Percentiles rank a stretch among this genome's conserved stretches.
phyloP scores from a whole-genome alignment of 1,140 invertebrate genomes.

The Drosophila ogumai region DNA sequence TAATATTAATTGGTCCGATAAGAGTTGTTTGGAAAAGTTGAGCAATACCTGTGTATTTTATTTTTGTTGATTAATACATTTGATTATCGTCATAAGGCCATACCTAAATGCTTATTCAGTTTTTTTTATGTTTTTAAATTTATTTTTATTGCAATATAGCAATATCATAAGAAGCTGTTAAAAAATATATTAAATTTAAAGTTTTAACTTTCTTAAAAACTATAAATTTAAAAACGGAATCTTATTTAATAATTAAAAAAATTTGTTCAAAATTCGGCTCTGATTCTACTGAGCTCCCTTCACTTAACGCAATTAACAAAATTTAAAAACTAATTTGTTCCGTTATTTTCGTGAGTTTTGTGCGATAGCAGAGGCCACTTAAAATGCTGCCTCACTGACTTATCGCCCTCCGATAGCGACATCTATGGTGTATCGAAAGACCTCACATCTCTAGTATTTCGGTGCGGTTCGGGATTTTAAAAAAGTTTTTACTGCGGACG shows the following conservation, averaged over 20 bases:
- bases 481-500: constrained; percentile 15
- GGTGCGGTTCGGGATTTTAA: constrained; percentile 17
- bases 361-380: not conserved
- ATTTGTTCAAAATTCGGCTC: too few relatives aligned
- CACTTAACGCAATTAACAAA: too few relatives aligned
- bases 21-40: constrained; percentile 4
- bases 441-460: constrained; percentile 16
- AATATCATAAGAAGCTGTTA: too few relatives aligned
- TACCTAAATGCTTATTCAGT: not conserved
- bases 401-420: not conserved
- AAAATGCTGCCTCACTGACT: not conserved
- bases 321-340: too few relatives aligned
- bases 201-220: too few relatives aligned
- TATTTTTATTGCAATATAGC: too few relatives aligned
- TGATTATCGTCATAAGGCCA: not conserved
- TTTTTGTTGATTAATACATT: not conserved
- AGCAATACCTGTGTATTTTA: not conserved
- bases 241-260: too few relatives aligned
- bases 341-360: not conserved
- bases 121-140: too few relatives aligned
- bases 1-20: not conserved
- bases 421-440: constrained; percentile 4
- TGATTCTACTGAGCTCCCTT: too few relatives aligned
- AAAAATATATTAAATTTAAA: too few relatives aligned
- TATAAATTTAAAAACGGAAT: too few relatives aligned